Conservation (phyloP, 2,888 invertebrate species). For the Antitype chi region DNA sequence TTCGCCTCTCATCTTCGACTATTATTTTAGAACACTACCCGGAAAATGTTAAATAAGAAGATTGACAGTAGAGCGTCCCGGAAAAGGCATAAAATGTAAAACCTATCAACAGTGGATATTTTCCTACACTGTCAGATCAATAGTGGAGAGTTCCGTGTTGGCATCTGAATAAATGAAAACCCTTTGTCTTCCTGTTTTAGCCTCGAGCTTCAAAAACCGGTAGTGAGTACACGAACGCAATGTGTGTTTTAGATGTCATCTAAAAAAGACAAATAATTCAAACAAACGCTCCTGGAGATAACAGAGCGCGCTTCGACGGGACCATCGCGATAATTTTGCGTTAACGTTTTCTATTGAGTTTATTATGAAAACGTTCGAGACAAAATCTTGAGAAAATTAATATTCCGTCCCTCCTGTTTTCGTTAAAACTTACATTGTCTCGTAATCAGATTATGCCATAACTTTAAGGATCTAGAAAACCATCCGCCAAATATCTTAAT, state of each 20-base stretch:
- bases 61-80: neutral
- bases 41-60: neutral
- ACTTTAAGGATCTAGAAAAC: constrained; percentile 69
- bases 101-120: constrained; percentile 34
- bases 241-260: constrained; percentile 26
- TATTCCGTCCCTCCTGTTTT: constrained; percentile 65
- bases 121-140: constrained; percentile 56
- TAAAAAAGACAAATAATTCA: constrained; percentile 66
- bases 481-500: constrained; percentile 68
- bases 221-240: constrained; percentile 46
- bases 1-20: neutral
- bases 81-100: constrained; percentile 14
- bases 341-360: constrained; percentile 48
- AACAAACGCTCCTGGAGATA: constrained; percentile 60
- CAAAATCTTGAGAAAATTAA: constrained; percentile 67
- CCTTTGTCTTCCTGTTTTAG: constrained; percentile 66
- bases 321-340: constrained; percentile 45
- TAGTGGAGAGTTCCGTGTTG: constrained; percentile 53
- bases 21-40: neutral
- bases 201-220: constrained; percentile 55
- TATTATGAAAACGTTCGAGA: constrained; percentile 46
- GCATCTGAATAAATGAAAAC: constrained; percentile 67
- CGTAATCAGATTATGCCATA: constrained; percentile 71
- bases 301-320: constrained; percentile 9
- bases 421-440: constrained; percentile 69